phyloP scores from a whole-genome alignment of 2,888 invertebrate genomes.

The Limenitis camilla region DNA sequence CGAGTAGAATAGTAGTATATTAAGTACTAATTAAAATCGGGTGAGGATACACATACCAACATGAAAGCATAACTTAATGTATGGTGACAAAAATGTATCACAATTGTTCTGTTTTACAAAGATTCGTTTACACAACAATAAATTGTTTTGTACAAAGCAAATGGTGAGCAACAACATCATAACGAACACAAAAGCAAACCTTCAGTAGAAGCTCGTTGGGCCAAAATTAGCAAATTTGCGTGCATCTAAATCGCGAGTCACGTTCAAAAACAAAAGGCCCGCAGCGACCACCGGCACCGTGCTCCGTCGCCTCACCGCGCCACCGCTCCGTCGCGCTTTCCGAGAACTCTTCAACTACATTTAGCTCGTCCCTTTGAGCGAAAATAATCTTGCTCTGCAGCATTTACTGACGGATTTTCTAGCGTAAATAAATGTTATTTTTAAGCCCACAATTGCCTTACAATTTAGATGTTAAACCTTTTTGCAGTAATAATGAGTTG shows the following conservation, averaged over 20 bases:
- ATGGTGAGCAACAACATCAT: slow-evolving; percentile 6
- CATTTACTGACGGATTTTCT: slow-evolving; percentile 31
- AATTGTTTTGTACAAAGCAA: background rate
- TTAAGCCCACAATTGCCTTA: slow-evolving; percentile 5
- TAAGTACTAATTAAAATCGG: too few relatives aligned
- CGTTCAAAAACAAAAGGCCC: slow-evolving; percentile 62
- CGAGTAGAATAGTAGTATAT: too few relatives aligned
- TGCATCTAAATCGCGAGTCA: slow-evolving; percentile 60
- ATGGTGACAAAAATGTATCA: too few relatives aligned
- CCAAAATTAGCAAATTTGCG: slow-evolving; percentile 65
- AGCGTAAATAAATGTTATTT: slow-evolving; percentile 27
- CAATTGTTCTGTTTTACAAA: too few relatives aligned
- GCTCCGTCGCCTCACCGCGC: too few relatives aligned
- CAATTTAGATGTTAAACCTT: background rate
- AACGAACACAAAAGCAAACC: background rate
- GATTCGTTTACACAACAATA: background rate
- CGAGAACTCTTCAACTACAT: slow-evolving; percentile 47
- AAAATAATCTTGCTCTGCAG: slow-evolving; percentile 32
- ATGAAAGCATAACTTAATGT: too few relatives aligned
- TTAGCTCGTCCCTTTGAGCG: slow-evolving; percentile 41
- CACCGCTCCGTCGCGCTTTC: slow-evolving; percentile 38
- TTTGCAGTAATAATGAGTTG: background rate
- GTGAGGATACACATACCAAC: too few relatives aligned
- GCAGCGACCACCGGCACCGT: slow-evolving; percentile 46
- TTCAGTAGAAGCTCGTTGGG: slow-evolving; percentile 12